Conservation (phyloP, 2,113 vertebrate species). For the Columbina picui region DNA sequence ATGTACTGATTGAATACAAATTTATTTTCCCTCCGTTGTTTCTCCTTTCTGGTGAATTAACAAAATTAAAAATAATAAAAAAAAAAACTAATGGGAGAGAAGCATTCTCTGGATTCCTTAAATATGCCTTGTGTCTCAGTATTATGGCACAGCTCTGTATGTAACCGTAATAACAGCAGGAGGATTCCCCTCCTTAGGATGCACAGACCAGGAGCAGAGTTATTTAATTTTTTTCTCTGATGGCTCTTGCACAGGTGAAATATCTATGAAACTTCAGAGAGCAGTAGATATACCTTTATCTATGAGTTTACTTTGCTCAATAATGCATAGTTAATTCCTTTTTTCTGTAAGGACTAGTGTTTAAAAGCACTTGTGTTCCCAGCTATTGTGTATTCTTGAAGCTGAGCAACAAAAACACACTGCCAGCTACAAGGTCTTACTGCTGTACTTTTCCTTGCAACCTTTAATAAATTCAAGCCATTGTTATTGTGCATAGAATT, state of each 20-base stretch:
- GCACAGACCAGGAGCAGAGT: not conserved
- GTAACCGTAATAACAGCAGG: not conserved
- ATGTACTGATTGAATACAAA: not conserved
- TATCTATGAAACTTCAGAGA: not conserved
- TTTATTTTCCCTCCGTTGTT: constrained; percentile 9
- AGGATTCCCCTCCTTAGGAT: not conserved
- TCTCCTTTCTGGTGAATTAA: not conserved
- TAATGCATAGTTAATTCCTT: not conserved
- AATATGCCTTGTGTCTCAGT: not conserved
- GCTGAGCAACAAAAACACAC: not conserved
- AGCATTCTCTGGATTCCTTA: not conserved
- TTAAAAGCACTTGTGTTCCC: not conserved
- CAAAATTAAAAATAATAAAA: not conserved
- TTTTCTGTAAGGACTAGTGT: not conserved
- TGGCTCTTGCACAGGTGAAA: not conserved
- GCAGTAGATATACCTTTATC: not conserved
- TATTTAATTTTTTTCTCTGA: not conserved
- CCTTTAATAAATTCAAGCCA: not conserved
- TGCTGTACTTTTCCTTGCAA: constrained; percentile 49
- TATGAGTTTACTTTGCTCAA: not conserved
- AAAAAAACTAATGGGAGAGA: not conserved
- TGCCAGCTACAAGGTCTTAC: not conserved
- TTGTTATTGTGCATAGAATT: constrained; percentile 4
- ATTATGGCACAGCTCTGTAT: not conserved
- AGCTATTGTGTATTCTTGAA: not conserved